Base-by-base conservation (phyloP, 2,888 invertebrate genomes). In the Fissipunctia ypsillon region DNA sequence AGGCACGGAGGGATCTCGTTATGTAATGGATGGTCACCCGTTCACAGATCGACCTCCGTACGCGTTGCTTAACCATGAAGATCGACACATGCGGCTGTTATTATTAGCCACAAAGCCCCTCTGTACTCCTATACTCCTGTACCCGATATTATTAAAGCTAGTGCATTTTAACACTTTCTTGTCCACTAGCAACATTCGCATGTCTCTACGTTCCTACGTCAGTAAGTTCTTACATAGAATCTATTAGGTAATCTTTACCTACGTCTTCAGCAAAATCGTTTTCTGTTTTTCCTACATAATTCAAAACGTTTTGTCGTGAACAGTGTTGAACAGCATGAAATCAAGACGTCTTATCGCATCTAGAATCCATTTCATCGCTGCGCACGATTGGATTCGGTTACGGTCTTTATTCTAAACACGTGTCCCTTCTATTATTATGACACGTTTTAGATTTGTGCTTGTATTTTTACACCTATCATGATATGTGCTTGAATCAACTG, bases 361-460 rank as follows among this genome's bases (percentile, higher is more conserved):
- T 60, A 54, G 74, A 75, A 61, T 56, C 57, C n/a, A 71, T 80
- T 80, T 54, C 80, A 50, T 69, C 73, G 50, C 68, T 68, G 80
- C 81, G 61, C 84, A 70, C 48, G 76, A 81, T 84, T 81, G 22
- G 81, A 52, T 66, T 52, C 84, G 48, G 81, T 59, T 61, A 80
- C 75, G 81, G 68, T 75, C 6, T 75, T 74, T 57, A 81, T 68
- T 61, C 35, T 43, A 19, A 54, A 71, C 80, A 83, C 75, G 75
- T 75, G 75, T 65, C 68, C 35, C 43, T 38, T 16, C 65, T 73
- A 73, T 69, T 78, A 43, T 48, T 65, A 56, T 43, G 38, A 65
- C 64, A 79, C 48, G 56, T 74, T 83, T 79, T 65, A 60, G 35
- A 79, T 63, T 56, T 56, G 43, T 38, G 6, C 6, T 38, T 38